Conservation (phyloP, 2,797 vertebrate genomes). For the Rhyacichthys aspro region DNA sequence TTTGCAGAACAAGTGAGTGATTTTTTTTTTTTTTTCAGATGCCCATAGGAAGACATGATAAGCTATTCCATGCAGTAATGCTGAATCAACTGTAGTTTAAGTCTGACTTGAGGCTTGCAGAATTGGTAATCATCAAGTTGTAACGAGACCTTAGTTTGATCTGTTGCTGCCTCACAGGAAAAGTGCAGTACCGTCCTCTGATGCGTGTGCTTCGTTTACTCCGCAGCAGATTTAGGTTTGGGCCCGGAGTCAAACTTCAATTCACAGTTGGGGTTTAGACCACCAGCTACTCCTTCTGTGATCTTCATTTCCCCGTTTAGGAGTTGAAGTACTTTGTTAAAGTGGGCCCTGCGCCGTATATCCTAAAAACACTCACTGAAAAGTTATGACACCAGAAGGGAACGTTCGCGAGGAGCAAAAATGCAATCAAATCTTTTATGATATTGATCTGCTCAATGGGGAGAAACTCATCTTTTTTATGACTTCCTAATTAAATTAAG, state of each 20-base stretch:
- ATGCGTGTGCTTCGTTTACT: constrained; percentile 55
- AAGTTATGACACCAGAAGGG: constrained; percentile 30
- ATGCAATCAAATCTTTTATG: constrained; percentile 22
- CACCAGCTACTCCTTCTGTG: constrained; percentile 27
- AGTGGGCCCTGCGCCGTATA: constrained; percentile 13
- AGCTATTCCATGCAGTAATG: constrained; percentile 33
- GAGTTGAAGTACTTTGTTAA: constrained; percentile 22
- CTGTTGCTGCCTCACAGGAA: constrained; percentile 21
- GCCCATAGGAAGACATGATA: constrained; percentile 47
- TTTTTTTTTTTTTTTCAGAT: constrained; percentile 28
- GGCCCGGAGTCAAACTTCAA: constrained; percentile 55
- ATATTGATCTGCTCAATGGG: constrained; percentile 33
- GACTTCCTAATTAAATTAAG: constrained; percentile 31
- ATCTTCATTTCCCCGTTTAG: constrained; percentile 29
- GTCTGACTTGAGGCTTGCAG: constrained; percentile 49
- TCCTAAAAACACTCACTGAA: constrained; percentile 9
- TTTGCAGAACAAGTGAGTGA: constrained; percentile 29
- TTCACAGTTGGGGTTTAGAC: constrained; percentile 46
- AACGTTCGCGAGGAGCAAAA: constrained; percentile 11
- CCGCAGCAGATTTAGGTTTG: constrained; percentile 41
- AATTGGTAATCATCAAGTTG: constrained; percentile 49
- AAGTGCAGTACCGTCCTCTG: constrained; percentile 25
- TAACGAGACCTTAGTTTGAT: constrained; percentile 56
- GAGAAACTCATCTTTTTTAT: constrained; percentile 26
- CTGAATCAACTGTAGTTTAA: constrained; percentile 54